Evolutionary conservation across 2,888 invertebrate species (phyloP), one percentile per base, ranked within the genome.

Genomic region (Ernsta delagoae): DNA sequence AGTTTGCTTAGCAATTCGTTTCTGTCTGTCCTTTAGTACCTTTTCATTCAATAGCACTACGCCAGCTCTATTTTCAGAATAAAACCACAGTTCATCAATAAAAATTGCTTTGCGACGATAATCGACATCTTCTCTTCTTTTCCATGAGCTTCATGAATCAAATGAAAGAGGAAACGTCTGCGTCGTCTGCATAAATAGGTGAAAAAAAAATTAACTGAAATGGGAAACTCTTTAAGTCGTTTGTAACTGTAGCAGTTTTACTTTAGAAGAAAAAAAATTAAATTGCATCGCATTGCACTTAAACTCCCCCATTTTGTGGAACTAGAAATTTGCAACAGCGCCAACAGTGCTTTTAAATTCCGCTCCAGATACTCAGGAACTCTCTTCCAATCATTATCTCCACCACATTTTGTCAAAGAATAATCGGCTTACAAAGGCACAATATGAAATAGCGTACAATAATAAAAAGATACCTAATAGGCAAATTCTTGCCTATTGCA

Each of bases 281-380:
- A 53, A 53, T 50, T 50, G 31, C 31, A 31, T 31, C 31, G 50
- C 50, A 50, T 2, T 12, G 3, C 50, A 50, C 16, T 50, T 50
- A 24, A 53, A 53, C 8, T 53, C 9, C 9, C 53, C 8, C 9
- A 53, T 53, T 53, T 53, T 53, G 50, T 24, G 16, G 24, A 8
- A 16, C 16, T 53, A 53, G 4, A 53, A 53, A 53, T 53, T 53
- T 53, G 16, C 24, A 53, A 53, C 50, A 53, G 50, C 50, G 16
- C 48, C 48, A 48, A 48, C 48, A 5, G 0, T 24, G 12, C 48
- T 50, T 50, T 16, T 50, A 50, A 50, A 12, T 12, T 50, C 12
- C 48, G 48, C 48, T 50, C 48, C 48, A 50, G 48, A 50, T 50
- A 12, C 48, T 5, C n/a, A n/a, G 45, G 45, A 4, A 45, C n/a